Conservation (phyloP, 2,113 vertebrate species). For the Leptocoma aspasia region DNA sequence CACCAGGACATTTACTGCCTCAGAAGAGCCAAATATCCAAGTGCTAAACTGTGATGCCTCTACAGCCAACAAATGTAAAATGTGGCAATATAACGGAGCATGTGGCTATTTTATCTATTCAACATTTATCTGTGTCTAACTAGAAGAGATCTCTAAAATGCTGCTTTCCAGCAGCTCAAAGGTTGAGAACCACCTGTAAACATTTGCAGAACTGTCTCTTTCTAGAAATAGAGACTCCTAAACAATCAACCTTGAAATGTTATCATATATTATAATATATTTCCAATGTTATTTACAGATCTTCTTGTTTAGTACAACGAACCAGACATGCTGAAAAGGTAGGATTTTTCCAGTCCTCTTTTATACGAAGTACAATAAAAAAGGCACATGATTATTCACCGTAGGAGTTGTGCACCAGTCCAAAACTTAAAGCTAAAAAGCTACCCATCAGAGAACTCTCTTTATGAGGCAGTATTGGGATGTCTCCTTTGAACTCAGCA, state of each 20-base stretch:
- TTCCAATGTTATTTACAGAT: conserved; percentile 59
- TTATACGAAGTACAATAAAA: conserved; percentile 65
- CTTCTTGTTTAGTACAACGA: conserved; percentile 43
- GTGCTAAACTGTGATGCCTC: background rate
- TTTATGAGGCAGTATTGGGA: conserved; percentile 5
- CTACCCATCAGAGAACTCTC: conserved; percentile 22
- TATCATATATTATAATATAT: background rate
- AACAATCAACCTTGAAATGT: conserved; percentile 39
- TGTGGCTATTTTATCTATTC: conserved; percentile 28
- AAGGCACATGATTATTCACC: conserved; percentile 78
- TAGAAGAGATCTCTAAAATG: conserved; percentile 50
- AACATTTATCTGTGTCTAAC: conserved; percentile 37
- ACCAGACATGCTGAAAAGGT: conserved; percentile 72
- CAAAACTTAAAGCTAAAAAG: conserved; percentile 65
- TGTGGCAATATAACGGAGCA: background rate
- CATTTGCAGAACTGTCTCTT: conserved; percentile 5
- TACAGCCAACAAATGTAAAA: conserved; percentile 12
- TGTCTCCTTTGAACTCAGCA: background rate
- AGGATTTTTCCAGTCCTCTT: conserved; percentile 42
- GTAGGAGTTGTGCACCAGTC: conserved; percentile 57
- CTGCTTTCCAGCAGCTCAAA: conserved; percentile 27
- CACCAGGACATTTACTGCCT: background rate
- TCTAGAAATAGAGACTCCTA: conserved; percentile 31
- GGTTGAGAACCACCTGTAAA: conserved; percentile 62
- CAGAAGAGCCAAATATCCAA: background rate